phyloP scores from a whole-genome alignment of 2,888 invertebrate species.

The Luperina nickerlii region DNA sequence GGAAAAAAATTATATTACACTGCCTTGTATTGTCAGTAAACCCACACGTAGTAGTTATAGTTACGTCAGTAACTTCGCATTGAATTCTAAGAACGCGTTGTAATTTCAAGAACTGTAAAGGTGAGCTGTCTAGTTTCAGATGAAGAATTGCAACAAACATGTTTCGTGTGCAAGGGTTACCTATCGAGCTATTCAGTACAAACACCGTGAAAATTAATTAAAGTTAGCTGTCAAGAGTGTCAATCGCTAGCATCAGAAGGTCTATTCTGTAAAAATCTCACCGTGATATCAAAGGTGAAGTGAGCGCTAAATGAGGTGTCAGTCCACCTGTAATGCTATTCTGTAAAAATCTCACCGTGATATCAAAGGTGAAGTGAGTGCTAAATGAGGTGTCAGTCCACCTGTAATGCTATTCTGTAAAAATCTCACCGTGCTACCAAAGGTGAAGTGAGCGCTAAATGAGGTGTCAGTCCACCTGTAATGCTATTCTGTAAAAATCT shows the following conservation, averaged over 20 bases:
- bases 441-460: no score
- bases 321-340: no score
- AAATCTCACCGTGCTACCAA: no score
- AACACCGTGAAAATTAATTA: neutral
- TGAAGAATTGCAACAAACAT: slow-evolving; percentile 5
- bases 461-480: no score
- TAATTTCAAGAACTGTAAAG: slow-evolving; percentile 1
- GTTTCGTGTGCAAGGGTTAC: neutral
- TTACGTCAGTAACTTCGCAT: slow-evolving; percentile 20
- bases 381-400: no score
- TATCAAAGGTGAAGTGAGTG: neutral
- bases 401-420: no score
- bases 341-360: neutral
- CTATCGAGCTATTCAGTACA: neutral
- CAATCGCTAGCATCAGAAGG: neutral
- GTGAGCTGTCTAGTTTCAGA: slow-evolving; percentile 18
- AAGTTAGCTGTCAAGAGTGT: neutral
- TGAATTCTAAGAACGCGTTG: slow-evolving; percentile 12
- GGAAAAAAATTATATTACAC: slow-evolving; percentile 32
- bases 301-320: no score
- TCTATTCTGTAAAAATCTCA: neutral
- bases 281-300: neutral
- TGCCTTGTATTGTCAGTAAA: slow-evolving; percentile 33
- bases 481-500: no score
- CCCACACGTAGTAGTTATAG: slow-evolving; percentile 21